Evolutionary conservation across 2,888 invertebrate genomes (phyloP).

Genomic region (Periphyllus acericola): DNA sequence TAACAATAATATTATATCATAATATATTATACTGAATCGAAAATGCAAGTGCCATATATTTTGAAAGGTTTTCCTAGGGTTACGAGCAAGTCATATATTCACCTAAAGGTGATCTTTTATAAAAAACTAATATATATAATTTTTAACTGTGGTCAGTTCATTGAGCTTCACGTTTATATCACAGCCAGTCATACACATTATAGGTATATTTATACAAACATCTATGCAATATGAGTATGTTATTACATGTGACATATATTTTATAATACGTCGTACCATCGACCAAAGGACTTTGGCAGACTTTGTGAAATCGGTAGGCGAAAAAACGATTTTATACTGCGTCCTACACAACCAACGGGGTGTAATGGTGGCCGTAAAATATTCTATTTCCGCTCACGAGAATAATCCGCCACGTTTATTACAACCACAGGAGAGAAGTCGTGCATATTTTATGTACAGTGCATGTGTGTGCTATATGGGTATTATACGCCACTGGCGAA

Average conservation of each 20-base stretch:
- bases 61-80: too few species aligned
- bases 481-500: not conserved
- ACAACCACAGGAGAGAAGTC: not conserved
- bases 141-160: too few species aligned
- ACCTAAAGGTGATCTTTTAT: too few species aligned
- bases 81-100: too few species aligned
- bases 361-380: conserved; percentile 12
- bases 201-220: too few species aligned
- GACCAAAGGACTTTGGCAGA: not conserved
- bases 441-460: not conserved
- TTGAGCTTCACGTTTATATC: too few species aligned
- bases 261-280: not conserved
- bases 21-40: too few species aligned
- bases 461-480: not conserved
- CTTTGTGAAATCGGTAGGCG: conserved; percentile 24
- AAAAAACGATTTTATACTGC: conserved; percentile 14
- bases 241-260: not conserved
- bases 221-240: too few species aligned
- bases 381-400: conserved; percentile 30
- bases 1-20: too few species aligned
- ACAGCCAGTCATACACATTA: too few species aligned
- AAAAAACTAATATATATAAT: too few species aligned
- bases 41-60: too few species aligned
- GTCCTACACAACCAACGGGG: not conserved
- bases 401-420: not conserved